phyloP scores from a whole-genome alignment of 2,113 vertebrate species.

The Nasalis larvatus region DNA sequence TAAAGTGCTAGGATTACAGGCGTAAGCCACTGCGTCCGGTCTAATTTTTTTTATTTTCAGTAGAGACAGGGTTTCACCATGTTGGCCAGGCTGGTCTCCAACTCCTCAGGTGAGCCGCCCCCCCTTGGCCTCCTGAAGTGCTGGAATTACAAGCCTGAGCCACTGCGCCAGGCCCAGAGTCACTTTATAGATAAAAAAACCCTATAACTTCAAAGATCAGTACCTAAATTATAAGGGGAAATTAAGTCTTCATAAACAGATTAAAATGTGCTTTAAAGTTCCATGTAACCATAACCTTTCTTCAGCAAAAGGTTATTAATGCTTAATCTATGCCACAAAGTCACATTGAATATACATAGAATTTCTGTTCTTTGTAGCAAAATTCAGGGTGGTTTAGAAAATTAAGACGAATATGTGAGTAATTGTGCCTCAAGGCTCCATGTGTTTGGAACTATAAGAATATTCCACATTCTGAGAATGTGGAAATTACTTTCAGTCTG shows the following conservation, averaged over 20 bases:
- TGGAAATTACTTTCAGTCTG: neutral
- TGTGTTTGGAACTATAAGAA: neutral
- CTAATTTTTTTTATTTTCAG: too few species aligned
- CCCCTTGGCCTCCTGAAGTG: too few species aligned
- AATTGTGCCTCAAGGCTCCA: neutral
- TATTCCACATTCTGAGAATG: neutral
- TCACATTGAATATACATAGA: neutral
- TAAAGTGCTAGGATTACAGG: too few species aligned
- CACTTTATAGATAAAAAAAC: neutral
- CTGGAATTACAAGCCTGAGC: too few species aligned
- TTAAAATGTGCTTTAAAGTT: neutral
- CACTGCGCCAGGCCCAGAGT: too few species aligned
- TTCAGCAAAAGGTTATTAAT: neutral
- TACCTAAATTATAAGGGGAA: neutral
- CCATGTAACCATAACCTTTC: neutral
- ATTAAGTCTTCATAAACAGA: neutral
- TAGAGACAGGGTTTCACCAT: too few species aligned
- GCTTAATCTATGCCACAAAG: neutral
- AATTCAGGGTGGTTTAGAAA: neutral
- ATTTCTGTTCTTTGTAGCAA: neutral
- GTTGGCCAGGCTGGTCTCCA: too few species aligned
- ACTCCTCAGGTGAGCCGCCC: too few species aligned
- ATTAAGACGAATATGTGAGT: neutral
- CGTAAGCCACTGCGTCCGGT: too few species aligned
- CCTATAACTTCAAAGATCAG: neutral